Evolutionary conservation across 2,797 vertebrate species (phyloP).

Genomic region (Cyclopterus lumpus): DNA sequence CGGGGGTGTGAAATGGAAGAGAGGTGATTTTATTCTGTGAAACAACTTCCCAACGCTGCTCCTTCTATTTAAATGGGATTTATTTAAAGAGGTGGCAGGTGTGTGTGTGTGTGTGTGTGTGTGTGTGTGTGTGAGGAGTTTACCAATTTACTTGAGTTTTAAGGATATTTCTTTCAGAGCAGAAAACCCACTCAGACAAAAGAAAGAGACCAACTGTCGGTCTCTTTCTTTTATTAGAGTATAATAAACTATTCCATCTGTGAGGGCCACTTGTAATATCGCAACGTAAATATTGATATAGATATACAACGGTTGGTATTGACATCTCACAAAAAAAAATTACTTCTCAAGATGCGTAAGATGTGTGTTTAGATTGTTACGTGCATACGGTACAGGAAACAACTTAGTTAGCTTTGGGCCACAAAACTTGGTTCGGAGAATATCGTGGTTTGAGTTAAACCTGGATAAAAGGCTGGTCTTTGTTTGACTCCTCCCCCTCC

Average conservation of each 20-base stretch:
- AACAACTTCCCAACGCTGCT: background rate
- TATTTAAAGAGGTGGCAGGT: background rate
- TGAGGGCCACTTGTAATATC: background rate
- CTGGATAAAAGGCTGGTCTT: too few species aligned
- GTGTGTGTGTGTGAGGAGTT: background rate
- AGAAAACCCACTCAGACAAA: background rate
- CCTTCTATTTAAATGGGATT: background rate
- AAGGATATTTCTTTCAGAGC: background rate
- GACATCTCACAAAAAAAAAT: too few species aligned
- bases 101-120: background rate
- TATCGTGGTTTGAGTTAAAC: background rate
- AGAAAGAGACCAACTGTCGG: background rate
- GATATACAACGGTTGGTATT: too few species aligned
- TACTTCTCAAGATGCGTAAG: background rate
- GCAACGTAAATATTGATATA: too few species aligned
- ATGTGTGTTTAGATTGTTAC: background rate
- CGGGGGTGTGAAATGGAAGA: constrained; percentile 37
- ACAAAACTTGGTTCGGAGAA: background rate
- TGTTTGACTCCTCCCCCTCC: background rate
- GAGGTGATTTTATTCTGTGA: constrained; percentile 3
- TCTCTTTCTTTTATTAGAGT: background rate
- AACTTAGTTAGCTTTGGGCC: too few species aligned
- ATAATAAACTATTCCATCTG: background rate
- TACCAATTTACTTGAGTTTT: background rate
- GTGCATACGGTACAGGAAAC: background rate